Percentiles rank a stretch among this genome's conserved stretches.
Conservation (phyloP, 2,888 invertebrate species). For the Apoda limacodes region DNA sequence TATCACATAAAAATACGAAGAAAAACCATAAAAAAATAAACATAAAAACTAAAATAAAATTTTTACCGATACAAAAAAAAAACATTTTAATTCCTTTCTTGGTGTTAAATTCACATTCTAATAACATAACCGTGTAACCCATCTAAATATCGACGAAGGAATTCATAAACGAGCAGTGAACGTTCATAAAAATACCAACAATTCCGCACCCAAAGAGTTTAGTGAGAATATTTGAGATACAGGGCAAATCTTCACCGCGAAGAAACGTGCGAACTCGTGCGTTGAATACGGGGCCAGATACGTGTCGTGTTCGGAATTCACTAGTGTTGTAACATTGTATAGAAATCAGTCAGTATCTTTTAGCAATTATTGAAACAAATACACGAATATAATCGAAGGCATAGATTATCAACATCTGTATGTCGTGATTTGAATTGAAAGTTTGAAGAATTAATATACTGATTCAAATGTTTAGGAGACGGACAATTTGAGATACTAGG, state of each 20-base stretch:
- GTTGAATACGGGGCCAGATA: slow-evolving; percentile 27
- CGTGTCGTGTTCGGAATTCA: slow-evolving; percentile 38
- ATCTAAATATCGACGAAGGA: slow-evolving; percentile 25
- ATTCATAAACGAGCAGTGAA: slow-evolving; percentile 34
- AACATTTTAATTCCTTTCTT: not conserved
- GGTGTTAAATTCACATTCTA: slow-evolving; percentile 11
- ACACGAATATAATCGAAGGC: too few relatives aligned
- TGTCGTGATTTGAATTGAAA: too few relatives aligned
- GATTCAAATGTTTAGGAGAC: too few relatives aligned
- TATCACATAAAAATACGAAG: too few relatives aligned
- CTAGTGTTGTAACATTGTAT: too few relatives aligned
- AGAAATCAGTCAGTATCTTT: too few relatives aligned
- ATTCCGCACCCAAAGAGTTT: slow-evolving; percentile 36
- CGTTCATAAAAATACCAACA: slow-evolving; percentile 46
- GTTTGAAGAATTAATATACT: too few relatives aligned
- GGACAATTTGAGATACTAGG: too few relatives aligned
- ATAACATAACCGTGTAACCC: too few relatives aligned
- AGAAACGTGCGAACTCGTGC: slow-evolving; percentile 38
- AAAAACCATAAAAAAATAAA: too few relatives aligned
- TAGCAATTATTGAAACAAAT: too few relatives aligned
- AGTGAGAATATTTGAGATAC: slow-evolving; percentile 48
- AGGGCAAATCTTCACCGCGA: slow-evolving; percentile 53
- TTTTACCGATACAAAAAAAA: not conserved
- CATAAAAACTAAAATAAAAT: not conserved
- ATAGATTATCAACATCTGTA: too few relatives aligned